Evolutionary conservation across 2,888 invertebrate genomes (phyloP).

Genomic region (Cepaea hortensis): DNA sequence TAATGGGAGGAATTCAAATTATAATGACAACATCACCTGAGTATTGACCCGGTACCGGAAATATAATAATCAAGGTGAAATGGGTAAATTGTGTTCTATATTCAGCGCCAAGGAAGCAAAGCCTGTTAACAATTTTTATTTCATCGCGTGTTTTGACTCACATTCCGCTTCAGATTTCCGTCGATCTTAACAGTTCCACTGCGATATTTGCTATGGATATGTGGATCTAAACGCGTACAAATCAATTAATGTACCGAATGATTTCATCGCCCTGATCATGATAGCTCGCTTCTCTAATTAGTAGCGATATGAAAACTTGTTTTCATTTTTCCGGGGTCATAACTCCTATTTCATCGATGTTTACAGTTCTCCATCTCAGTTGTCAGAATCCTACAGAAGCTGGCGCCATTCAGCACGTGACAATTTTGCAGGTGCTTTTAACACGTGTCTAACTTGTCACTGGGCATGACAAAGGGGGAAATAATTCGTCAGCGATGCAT

Average conservation of each 20-base stretch:
- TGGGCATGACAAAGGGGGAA: conserved; percentile 20
- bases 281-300: conserved; percentile 24
- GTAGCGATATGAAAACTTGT: conserved; percentile 17
- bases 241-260: conserved; percentile 23
- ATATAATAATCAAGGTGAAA: conserved; percentile 45
- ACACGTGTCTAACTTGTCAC: conserved; percentile 26
- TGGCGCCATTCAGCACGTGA: not conserved
- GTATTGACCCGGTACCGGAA: conserved; percentile 36
- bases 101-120: conserved; percentile 10
- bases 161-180: conserved; percentile 20
- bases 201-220: conserved; percentile 24
- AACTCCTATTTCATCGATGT: not conserved
- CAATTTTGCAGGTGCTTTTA: conserved; percentile 28
- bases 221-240: not conserved
- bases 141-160: conserved; percentile 41
- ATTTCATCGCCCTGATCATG: not conserved
- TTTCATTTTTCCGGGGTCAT: conserved; percentile 18
- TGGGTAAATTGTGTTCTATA: conserved; percentile 40
- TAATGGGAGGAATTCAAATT: conserved; percentile 4
- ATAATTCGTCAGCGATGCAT: conserved; percentile 8
- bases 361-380: conserved; percentile 1
- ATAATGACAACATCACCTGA: conserved; percentile 10
- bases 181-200: not conserved
- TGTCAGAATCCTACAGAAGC: not conserved
- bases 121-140: conserved; percentile 40